Conservation (phyloP, 2,113 vertebrate genomes). For the Ophiodon elongatus region DNA sequence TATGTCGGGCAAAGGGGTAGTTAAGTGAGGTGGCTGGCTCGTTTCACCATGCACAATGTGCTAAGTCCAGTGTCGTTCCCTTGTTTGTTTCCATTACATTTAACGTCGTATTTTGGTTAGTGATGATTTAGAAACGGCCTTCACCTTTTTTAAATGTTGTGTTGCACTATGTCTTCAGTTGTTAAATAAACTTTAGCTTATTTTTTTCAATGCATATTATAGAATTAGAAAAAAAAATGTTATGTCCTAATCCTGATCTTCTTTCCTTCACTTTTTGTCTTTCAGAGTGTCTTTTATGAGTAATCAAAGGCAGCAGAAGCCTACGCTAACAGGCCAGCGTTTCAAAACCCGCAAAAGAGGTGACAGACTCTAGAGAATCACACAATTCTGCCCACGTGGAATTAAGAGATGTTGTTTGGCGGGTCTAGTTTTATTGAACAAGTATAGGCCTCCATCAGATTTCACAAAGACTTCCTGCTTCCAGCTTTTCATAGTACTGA, state of each 20-base stretch:
- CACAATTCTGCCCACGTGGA: background rate
- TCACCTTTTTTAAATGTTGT: background rate
- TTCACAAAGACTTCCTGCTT: background rate
- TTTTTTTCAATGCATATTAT: background rate
- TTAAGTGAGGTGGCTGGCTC: background rate
- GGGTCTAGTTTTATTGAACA: background rate
- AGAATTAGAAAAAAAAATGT: background rate
- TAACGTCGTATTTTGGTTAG: background rate
- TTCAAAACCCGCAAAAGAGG: constrained; percentile 99
- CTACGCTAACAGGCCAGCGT: constrained; percentile 99
- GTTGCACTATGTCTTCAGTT: background rate
- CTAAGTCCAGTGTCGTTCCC: background rate
- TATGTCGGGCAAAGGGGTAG: background rate
- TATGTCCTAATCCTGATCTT: background rate
- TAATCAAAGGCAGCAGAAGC: constrained; percentile 99
- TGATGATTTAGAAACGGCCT: background rate
- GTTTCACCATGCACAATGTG: background rate
- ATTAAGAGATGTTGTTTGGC: background rate
- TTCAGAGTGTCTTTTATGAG: constrained; percentile 98
- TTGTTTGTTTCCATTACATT: background rate
- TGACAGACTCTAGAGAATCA: constrained; percentile 45
- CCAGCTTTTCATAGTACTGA: background rate
- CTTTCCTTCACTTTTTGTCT: background rate
- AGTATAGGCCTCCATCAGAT: background rate
- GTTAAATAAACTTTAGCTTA: background rate